A percentile compares a stretch with the other conserved stretches of the same genome.
phyloP scores from a whole-genome alignment of 2,113 vertebrate species.

The Mus pahari region DNA sequence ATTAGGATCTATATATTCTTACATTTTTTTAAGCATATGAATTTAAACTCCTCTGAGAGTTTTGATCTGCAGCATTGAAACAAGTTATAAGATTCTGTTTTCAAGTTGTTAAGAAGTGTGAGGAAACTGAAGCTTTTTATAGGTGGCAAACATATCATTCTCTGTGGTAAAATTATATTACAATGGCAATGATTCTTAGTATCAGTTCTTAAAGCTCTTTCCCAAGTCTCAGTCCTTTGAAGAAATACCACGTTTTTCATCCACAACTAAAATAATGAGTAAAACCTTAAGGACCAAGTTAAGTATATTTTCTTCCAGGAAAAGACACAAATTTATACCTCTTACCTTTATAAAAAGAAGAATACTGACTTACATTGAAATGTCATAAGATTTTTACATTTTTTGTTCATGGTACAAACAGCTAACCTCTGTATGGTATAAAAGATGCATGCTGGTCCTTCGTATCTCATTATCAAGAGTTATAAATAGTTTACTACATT shows the following conservation, averaged over 20 bases:
- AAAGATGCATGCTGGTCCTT: neutral
- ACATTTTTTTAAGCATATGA: conserved; percentile 52
- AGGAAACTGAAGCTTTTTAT: conserved; percentile 56
- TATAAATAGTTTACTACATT: conserved; percentile 40
- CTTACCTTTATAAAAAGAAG: conserved; percentile 48
- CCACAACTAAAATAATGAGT: conserved; percentile 1
- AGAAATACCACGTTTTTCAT: conserved; percentile 22
- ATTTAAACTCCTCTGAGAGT: conserved; percentile 52
- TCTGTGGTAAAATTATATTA: conserved; percentile 57
- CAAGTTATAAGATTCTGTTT: conserved; percentile 54
- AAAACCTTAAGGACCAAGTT: conserved; percentile 48
- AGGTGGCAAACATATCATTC: conserved; percentile 57
- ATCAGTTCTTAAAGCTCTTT: conserved; percentile 51
- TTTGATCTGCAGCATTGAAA: conserved; percentile 31
- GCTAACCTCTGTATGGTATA: neutral
- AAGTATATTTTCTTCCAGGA: conserved; percentile 5
- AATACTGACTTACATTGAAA: neutral
- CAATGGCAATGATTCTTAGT: conserved; percentile 65
- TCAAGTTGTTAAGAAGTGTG: conserved; percentile 58
- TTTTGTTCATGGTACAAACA: conserved; percentile 23
- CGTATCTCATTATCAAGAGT: conserved; percentile 11
- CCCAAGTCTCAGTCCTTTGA: neutral
- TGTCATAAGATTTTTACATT: conserved; percentile 13
- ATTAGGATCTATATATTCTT: conserved; percentile 37
- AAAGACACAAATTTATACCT: neutral